Conservation (phyloP, 2,797 vertebrate species). For the Rhinophrynus dorsalis region DNA sequence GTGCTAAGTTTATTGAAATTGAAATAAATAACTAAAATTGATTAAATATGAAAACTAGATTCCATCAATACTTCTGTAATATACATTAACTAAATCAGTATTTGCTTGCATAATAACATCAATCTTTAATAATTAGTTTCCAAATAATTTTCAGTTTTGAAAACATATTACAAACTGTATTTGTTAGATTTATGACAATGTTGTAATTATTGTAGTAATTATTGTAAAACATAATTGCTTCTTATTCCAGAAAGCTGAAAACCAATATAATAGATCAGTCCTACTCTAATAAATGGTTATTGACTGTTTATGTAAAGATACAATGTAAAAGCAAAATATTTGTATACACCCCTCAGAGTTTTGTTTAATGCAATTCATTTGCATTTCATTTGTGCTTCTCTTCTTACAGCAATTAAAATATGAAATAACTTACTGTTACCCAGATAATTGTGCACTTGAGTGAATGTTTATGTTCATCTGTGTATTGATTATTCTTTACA, state of each 20-base stretch:
- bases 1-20: constrained; percentile 68
- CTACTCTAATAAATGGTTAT: too few relatives aligned
- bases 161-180: constrained; percentile 12
- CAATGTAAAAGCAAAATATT: too few relatives aligned
- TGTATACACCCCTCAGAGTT: too few relatives aligned
- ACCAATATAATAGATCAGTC: too few relatives aligned
- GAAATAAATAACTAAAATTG: constrained; percentile 63
- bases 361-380: too few relatives aligned
- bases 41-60: constrained; percentile 58
- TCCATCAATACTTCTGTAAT: constrained; percentile 21
- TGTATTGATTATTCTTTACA: too few relatives aligned
- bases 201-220: constrained; percentile 1
- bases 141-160: constrained; percentile 17
- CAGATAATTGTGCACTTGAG: too few relatives aligned
- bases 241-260: background rate
- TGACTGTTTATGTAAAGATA: too few relatives aligned
- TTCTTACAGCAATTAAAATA: too few relatives aligned
- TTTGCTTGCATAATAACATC: constrained; percentile 23
- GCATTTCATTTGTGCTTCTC: too few relatives aligned
- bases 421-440: too few relatives aligned
- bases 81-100: constrained; percentile 4
- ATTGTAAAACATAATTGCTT: background rate
- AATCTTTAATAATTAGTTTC: constrained; percentile 41
- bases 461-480: too few relatives aligned
- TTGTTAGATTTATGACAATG: constrained; percentile 19